Evolutionary conservation across 2,797 vertebrate genomes (phyloP).

Genomic region (Schizopygopsis pylzovi): DNA sequence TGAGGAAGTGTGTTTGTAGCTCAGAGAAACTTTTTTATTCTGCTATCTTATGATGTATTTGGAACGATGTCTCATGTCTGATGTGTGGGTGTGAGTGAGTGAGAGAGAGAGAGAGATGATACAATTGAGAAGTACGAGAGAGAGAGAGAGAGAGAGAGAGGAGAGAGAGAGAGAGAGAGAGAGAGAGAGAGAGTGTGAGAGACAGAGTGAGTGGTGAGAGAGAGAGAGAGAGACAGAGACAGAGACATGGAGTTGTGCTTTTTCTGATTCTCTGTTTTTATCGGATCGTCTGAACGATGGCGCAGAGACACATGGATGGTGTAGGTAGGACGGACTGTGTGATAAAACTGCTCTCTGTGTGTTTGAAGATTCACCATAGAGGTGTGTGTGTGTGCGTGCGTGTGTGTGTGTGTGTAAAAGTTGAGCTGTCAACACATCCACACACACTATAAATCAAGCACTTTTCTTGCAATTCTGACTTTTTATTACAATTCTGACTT

Average conservation of each 20-base stretch:
- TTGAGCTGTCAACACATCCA: conserved; percentile 17
- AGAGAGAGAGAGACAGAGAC: background rate
- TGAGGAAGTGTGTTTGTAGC: background rate
- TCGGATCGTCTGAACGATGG: conserved; percentile 36
- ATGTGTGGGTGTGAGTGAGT: too few species aligned
- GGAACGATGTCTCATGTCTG: too few species aligned
- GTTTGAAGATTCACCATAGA: background rate
- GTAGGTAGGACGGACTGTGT: conserved; percentile 56
- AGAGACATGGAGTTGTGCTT: conserved; percentile 8
- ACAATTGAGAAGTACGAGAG: too few species aligned
- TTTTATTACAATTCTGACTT: too few species aligned
- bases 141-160: conserved; percentile 12
- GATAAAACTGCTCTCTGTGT: conserved; percentile 38
- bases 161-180: background rate
- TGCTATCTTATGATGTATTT: too few species aligned
- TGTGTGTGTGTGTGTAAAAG: conserved; percentile 18
- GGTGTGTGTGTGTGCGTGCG: too few species aligned
- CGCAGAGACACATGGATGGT: conserved; percentile 47
- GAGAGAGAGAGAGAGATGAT: too few species aligned
- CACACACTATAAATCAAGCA: conserved; percentile 36
- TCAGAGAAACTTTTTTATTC: too few species aligned
- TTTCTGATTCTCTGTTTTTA: conserved; percentile 32
- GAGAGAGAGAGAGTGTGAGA: too few species aligned
- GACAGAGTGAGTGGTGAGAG: background rate
- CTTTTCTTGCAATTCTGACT: background rate